A percentile compares a stretch with the other conserved stretches of the same genome.
Conservation (phyloP, 2,888 invertebrate genomes). For the Willowsia nigromaculata region DNA sequence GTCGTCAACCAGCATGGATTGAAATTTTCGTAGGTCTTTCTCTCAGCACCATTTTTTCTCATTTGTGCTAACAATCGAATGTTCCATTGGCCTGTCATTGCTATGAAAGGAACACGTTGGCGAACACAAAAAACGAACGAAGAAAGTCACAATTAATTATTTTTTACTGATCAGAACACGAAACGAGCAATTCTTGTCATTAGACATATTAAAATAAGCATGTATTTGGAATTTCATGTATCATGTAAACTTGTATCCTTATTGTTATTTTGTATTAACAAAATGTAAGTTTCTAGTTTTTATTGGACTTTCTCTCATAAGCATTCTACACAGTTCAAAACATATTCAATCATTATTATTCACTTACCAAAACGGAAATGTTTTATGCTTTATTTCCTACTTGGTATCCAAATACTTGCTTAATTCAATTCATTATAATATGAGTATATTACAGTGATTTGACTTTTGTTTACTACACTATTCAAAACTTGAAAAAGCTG, state of each 20-base stretch:
- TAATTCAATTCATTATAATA: no score
- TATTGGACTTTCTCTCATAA: no score
- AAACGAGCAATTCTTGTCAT: background rate
- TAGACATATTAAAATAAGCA: background rate
- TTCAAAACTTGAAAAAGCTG: background rate
- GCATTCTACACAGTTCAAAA: no score
- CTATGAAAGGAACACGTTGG: background rate
- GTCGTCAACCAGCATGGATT: constrained; percentile 37
- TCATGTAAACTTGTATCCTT: no score
- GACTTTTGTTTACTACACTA: no score
- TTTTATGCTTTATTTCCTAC: no score
- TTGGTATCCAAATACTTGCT: no score
- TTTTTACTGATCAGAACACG: constrained; percentile 8
- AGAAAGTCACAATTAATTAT: constrained; percentile 33
- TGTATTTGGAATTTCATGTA: background rate
- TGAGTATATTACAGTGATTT: no score
- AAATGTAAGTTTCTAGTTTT: no score
- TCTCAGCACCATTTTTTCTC: constrained; percentile 27
- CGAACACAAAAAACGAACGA: constrained; percentile 5
- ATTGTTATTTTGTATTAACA: no score
- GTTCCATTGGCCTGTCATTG: constrained; percentile 8
- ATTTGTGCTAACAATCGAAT: background rate
- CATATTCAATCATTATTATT: no score
- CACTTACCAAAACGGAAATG: no score
- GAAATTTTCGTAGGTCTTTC: constrained; percentile 40